A percentile compares a stretch with the other conserved stretches of the same genome.
Evolutionary conservation across 2,797 vertebrate species (phyloP).

Genomic region (Chiroxiphia lanceolata): DNA sequence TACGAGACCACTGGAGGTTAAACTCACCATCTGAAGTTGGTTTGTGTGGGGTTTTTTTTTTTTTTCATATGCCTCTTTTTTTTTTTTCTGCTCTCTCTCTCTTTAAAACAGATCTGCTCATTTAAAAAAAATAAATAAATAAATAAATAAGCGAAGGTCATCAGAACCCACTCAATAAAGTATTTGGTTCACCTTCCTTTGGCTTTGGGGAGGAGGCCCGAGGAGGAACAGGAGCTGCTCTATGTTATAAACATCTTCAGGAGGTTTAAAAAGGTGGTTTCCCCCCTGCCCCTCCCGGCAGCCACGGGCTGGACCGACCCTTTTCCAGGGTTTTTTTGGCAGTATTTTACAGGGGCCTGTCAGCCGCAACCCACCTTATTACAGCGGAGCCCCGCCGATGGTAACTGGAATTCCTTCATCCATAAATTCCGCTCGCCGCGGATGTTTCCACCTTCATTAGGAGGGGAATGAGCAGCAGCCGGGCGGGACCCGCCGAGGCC

Average conservation of each 20-base stretch:
- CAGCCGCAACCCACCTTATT: slow-evolving; percentile 55
- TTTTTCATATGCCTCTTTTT: not conserved
- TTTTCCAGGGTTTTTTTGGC: slow-evolving; percentile 37
- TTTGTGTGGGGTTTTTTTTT: slow-evolving; percentile 36
- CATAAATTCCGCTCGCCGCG: slow-evolving; percentile 66
- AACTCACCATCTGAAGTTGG: slow-evolving; percentile 79
- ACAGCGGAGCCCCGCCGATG: slow-evolving; percentile 56
- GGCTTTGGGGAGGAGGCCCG: slow-evolving; percentile 51
- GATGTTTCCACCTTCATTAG: slow-evolving; percentile 73
- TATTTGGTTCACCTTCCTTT: slow-evolving; percentile 63
- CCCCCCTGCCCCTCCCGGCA: not conserved
- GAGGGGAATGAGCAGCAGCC: slow-evolving; percentile 35
- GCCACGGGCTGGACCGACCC: not conserved
- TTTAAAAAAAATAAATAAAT: slow-evolving; percentile 71
- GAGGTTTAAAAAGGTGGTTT: slow-evolving; percentile 10
- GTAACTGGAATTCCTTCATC: slow-evolving; percentile 63
- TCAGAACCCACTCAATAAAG: slow-evolving; percentile 76
- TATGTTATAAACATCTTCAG: slow-evolving; percentile 22
- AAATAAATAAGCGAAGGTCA: slow-evolving; percentile 52
- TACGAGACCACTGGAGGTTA: slow-evolving; percentile 70
- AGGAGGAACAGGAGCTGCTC: slow-evolving; percentile 48
- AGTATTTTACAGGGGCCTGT: slow-evolving; percentile 67
- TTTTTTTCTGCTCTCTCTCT: not conserved
- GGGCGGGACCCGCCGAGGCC: not conserved
- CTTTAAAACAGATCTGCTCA: slow-evolving; percentile 41